Evolutionary conservation across 1,140 invertebrate genomes (phyloP).

Genomic region (Coptotermes formosanus): DNA sequence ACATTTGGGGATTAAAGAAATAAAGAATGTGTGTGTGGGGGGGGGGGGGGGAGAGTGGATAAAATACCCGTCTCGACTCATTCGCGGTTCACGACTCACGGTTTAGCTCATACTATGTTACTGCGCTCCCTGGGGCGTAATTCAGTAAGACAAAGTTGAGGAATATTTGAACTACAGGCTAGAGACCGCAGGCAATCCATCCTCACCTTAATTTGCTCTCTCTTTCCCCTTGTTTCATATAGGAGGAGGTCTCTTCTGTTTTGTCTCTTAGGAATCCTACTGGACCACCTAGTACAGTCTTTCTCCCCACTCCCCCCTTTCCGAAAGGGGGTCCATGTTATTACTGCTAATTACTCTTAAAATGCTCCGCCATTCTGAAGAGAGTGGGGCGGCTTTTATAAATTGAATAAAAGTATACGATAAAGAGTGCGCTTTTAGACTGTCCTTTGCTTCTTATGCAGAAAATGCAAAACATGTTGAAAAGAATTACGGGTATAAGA

Average conservation of each 20-base stretch:
- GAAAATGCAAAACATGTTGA: constrained; percentile 19
- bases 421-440: background rate
- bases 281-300: background rate
- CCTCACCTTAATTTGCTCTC: constrained; percentile 5
- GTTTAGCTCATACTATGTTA: background rate
- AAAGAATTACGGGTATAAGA: constrained; percentile 15
- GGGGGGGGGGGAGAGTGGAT: no score
- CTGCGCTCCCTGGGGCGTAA: background rate
- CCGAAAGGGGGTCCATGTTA: background rate
- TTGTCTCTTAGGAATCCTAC: constrained; percentile 13
- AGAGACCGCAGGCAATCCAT: background rate
- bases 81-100: background rate
- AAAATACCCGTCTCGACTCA: no score
- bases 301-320: background rate
- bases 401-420: constrained; percentile 12
- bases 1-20: no score
- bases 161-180: background rate
- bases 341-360: constrained; percentile 17
- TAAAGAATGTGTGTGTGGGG: no score
- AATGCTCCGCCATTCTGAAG: constrained; percentile 3
- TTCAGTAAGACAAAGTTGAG: constrained; percentile 10
- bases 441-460: background rate
- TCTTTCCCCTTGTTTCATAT: constrained; percentile 1
- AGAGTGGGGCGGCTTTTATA: background rate
- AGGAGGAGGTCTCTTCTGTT: constrained; percentile 3